Conservation (phyloP, 2,113 vertebrate genomes). For the Columba livia region DNA sequence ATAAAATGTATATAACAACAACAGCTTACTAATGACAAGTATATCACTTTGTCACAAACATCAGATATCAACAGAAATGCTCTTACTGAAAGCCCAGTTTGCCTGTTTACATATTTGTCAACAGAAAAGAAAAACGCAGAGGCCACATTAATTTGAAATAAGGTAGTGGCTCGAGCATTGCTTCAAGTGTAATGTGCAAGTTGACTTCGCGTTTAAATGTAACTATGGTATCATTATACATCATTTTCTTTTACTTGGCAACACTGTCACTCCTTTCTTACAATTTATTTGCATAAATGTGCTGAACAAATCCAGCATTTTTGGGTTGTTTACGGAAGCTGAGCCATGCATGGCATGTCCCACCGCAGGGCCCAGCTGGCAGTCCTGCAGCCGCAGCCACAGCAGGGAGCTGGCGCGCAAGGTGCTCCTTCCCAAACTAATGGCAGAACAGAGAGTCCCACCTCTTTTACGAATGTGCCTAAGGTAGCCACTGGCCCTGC, state of each 20-base stretch:
- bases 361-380: background rate
- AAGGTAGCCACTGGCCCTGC: rapidly evolving
- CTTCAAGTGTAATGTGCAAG: background rate
- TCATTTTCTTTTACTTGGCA: background rate
- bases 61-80: background rate
- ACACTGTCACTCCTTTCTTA: background rate
- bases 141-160: background rate
- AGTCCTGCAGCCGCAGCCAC: rapidly evolving
- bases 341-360: rapidly evolving
- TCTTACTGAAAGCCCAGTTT: background rate
- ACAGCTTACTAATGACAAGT: background rate
- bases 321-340: background rate
- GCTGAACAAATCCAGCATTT: background rate
- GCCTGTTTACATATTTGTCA: background rate
- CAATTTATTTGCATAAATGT: background rate
- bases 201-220: background rate
- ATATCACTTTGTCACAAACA: background rate
- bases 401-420: background rate
- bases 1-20: background rate
- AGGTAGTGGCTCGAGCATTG: rapidly evolving
- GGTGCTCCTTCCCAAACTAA: background rate
- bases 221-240: background rate
- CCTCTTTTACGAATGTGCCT: background rate
- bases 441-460: background rate
- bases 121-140: background rate